Evolutionary conservation across 2,888 invertebrate genomes (phyloP).

Genomic region (Blastobasis adustella): DNA sequence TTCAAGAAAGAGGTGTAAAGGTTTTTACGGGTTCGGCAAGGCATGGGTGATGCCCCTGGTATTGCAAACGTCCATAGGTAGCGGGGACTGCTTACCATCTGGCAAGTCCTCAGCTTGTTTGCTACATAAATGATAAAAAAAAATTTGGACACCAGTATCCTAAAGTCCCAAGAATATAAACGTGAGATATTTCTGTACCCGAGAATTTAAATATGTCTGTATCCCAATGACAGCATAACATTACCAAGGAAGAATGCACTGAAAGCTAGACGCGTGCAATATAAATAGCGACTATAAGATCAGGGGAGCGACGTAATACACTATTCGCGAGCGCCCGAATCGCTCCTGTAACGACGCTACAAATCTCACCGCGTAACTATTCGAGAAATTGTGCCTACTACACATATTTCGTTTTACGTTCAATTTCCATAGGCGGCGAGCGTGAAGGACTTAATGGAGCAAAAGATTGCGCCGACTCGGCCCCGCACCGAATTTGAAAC

Average conservation of each 20-base stretch:
- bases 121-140: no score
- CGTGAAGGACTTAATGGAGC: slow-evolving; percentile 71
- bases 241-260: no score
- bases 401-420: slow-evolving; percentile 68
- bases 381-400: slow-evolving; percentile 56
- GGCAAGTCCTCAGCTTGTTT: no score
- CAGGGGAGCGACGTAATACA: not conserved
- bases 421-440: slow-evolving; percentile 72
- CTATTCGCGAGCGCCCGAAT: not conserved
- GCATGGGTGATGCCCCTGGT: no score
- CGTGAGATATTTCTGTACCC: not conserved
- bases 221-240: no score
- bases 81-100: no score
- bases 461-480: slow-evolving; percentile 64
- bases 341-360: slow-evolving; percentile 6
- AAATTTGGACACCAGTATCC: not conserved
- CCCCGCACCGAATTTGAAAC: slow-evolving; percentile 57
- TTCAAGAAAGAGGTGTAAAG: no score
- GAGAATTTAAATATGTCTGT: no score
- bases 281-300: no score
- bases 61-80: no score
- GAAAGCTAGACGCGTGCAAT: no score
- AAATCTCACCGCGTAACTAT: slow-evolving; percentile 34
- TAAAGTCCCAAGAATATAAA: not conserved
- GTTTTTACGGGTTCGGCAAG: no score